Evolutionary conservation across 2,113 vertebrate species (phyloP), one percentile per base, ranked within the genome.

Genomic region (Crypturellus undulatus): DNA sequence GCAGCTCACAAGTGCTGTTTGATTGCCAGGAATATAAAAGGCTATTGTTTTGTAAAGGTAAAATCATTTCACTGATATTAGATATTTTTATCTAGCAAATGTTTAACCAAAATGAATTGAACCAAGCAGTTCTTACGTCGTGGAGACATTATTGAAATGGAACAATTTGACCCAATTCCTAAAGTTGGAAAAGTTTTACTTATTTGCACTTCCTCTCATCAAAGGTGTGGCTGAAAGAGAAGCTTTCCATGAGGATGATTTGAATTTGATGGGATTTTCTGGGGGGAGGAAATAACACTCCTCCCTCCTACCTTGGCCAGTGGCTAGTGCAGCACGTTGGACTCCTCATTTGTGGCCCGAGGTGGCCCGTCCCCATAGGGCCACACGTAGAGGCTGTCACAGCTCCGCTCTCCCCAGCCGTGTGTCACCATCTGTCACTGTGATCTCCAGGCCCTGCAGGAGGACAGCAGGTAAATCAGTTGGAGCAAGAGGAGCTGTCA

Each of bases 171-270:
- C 54, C 7, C 2, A 6, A 2, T 38, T 67, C 54, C 38, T 45
- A 16, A 36, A 10, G 24, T 25, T 47, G 49, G 26, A 49, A 52
- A 43, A 60, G 10, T 12, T 47, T 40, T 9, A 32, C 16, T 18
- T 56, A 5, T 73, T 54, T n/a, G 63, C 20, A 7, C 26, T 59
- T n/a, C 30, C 42, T 69, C 65, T n/a, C 20, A 22, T 11, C 51
- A 30, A 34, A 86, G 54, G 38, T 0, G 1, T 4, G 9, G 25
- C 56, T 54, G 84, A 63, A 42, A 13, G 1, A 13, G 81, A 52
- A 64, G n/a, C 0, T 1, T 5, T 38, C 28, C 24, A 28, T 34
- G 4, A 9, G 34, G 17, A 65, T 59, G 24, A 9, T 49, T 16
- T 4, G 28, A 52, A 32, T 32, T n/a, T 64, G 13, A 45, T 3